Evolutionary conservation across 2,113 vertebrate species (phyloP), one percentile per base, ranked within the genome.

Genomic region (Grammomys dolichurus): DNA sequence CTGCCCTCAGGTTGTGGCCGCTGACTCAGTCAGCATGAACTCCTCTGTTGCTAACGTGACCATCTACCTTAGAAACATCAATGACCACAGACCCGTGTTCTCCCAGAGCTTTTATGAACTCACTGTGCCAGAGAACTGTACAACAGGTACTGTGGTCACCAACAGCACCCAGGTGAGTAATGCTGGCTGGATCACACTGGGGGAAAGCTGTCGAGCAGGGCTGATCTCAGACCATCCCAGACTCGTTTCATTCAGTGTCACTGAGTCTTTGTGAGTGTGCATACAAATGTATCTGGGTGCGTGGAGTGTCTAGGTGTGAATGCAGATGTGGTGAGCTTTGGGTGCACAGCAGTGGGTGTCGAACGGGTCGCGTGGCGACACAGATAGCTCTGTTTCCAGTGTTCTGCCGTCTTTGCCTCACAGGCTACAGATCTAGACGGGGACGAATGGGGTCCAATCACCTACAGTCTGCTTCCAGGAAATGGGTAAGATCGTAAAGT

Each of bases 11-110:
- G 98, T 99, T 40, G 89, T 99, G 91, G 99, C 99, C 91, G 98
- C 87, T 43, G 99, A 99, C 98, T 96, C 22, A 0, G 93, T 94
- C 9, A 75, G 97, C 56, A 46, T 75, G 58, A 0, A 0, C 0
- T 2, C 58, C 20, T 99, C 99, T 7, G 97, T 76, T 0, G 99
- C 99, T 48, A 98, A 73, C 0, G 99, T 99, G 91, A 99, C 98
- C 78, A 99, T 99, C 58, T 12, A 95, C 19, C 98, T 99, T 90
- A 97, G 95, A 16, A 99, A 99, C 84, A 95, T 82, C 51, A 99
- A 99, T 1, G 99, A 99, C 98, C 99, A 99, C 95, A 98, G 77
- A 63, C 99, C 99, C 1, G 82, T 7, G 1, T 99, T 99, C 90
- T 6, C 75, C 26, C 0, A 99, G 1, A 97, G 96, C 43, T 90